Conservation (phyloP, 2,888 invertebrate genomes). For the Colletes collaris region DNA sequence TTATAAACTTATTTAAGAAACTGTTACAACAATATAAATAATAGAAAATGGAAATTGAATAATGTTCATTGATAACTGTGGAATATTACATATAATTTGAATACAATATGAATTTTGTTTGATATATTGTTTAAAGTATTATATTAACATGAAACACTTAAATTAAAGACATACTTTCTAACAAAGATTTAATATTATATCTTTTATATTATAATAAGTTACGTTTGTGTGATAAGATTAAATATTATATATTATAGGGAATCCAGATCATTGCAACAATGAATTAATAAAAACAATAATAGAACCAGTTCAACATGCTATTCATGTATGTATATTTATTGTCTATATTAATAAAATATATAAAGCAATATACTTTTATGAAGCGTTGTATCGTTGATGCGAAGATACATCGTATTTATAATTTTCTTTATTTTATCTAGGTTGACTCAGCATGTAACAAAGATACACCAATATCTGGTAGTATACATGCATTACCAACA, state of each 20-base stretch:
- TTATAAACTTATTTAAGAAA: constrained; percentile 21
- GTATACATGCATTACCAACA: constrained; percentile 52
- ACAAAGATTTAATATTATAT: not conserved
- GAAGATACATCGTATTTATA: not conserved
- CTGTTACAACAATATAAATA: not conserved
- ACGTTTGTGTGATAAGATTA: not conserved
- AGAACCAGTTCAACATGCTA: constrained; percentile 57
- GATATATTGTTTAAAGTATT: not conserved
- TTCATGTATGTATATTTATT: constrained; percentile 57
- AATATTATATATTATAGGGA: constrained; percentile 48
- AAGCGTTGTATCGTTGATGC: not conserved
- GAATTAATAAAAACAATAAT: constrained; percentile 60
- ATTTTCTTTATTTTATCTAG: constrained; percentile 55
- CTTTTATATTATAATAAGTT: not conserved
- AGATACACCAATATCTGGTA: constrained; percentile 56
- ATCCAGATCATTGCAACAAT: constrained; percentile 63
- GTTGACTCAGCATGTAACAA: constrained; percentile 64
- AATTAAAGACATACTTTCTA: not conserved
- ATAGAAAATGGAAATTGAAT: not conserved
- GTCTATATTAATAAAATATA: not conserved
- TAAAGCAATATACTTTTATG: not conserved
- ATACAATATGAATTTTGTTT: not conserved
- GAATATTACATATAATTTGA: not conserved
- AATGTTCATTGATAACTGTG: not conserved
- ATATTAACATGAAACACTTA: not conserved